These are phyloP conservation scores for Okapia johnstoni DNA, from an alignment of 2,113 vertebrate genomes.

Conservation along the genomic window DNA sequence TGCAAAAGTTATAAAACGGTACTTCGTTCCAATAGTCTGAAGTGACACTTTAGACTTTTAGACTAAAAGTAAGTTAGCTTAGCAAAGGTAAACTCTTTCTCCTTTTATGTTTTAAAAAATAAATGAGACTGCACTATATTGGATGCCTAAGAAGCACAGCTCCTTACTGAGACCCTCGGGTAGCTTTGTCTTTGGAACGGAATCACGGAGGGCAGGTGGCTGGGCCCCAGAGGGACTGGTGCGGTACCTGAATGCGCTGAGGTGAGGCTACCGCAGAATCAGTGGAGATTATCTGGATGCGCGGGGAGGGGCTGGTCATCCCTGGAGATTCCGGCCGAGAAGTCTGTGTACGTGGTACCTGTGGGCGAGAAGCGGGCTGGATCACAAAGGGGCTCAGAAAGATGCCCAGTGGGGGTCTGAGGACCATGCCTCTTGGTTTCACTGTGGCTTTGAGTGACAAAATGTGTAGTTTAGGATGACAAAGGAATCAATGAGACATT, in stretches of 20 bases:
- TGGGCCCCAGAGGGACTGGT: not conserved
- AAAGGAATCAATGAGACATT: not conserved
- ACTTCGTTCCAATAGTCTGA: not conserved
- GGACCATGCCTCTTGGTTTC: not conserved
- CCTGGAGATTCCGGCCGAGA: slow-evolving; percentile 88
- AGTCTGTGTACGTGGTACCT: slow-evolving; percentile 83
- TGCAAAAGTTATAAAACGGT: not conserved
- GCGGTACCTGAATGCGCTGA: slow-evolving; percentile 92
- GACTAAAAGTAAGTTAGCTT: not conserved
- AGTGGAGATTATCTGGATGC: slow-evolving; percentile 94
- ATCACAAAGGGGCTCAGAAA: slow-evolving; percentile 8
- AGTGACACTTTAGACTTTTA: not conserved
- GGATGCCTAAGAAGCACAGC: not conserved
- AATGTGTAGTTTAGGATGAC: not conserved
- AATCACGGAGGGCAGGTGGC: not conserved
- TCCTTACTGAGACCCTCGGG: not conserved
- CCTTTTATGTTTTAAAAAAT: not conserved
- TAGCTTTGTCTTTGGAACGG: not conserved
- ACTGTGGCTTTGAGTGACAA: not conserved
- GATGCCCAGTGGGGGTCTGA: no score
- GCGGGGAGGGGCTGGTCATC: slow-evolving; percentile 94
- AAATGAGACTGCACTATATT: not conserved
- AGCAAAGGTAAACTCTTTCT: not conserved
- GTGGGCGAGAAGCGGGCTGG: not conserved
- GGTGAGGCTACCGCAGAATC: slow-evolving; percentile 90